Base-by-base conservation (phyloP, 2,888 invertebrate species). In the Ceratothoa steindachneri region DNA sequence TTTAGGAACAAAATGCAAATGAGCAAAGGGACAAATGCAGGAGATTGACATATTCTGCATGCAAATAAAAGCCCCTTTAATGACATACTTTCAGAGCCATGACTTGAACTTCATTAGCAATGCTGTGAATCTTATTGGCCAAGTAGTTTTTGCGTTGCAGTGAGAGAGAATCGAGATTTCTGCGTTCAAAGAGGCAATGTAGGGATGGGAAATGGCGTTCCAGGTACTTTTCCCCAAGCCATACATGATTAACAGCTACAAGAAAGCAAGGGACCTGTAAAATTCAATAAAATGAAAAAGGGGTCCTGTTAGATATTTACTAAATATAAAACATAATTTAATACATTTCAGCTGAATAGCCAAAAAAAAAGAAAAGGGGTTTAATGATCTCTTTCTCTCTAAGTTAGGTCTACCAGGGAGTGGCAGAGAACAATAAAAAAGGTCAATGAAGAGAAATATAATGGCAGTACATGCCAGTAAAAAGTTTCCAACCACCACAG, bases 181-280 rank as follows among this genome's bases (percentile, higher is more conserved):
- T 78, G 15, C 69, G 66, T 30, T 78, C 78, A 68, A 71, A 75
- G 1, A 78, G 66, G 1, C 30, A 60, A 27, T 51, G 53, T 4
- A 78, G 67, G 4, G 73, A 41, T n/a, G 68, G 73, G 15, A 69
- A 75, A 29, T 28, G 69, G 12, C 69, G 66, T 4, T 71, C 51
- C 30, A 78, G 66, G 30, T 75, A 72, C 19, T 65, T 55, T 67
- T 78, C 78, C 0, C 73, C 73, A n/a, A 75, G 30, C 78, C 78
- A 78, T 30, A 78, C 73, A 19, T 68, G 30, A 5, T 71, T 73
- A 19, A 71, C 74, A 12, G 64, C 72, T 41, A 78, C 60, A 22
- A 71, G 73, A 41, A 75, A 55, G 55, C 75, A 78, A 30, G 78
- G 78, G 4, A 75, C 67, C 78, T 78, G 74, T 5, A n/a, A 67